Base-by-base conservation (phyloP, 2,113 vertebrate genomes). In the Syngnathus scovelli region DNA sequence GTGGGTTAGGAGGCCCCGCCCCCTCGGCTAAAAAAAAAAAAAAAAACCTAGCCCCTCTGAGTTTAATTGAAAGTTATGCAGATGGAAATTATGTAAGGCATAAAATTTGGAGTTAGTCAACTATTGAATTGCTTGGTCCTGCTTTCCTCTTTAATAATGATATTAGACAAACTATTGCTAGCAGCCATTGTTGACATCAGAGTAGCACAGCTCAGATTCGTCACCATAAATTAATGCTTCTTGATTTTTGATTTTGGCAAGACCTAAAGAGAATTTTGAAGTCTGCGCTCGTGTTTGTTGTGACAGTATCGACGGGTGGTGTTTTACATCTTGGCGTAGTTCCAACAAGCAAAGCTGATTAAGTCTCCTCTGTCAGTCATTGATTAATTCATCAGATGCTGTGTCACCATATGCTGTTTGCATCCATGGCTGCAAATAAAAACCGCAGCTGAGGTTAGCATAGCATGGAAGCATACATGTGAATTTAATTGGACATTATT, bases 341-440 rank as follows among this genome's bases (percentile, higher is more conserved):
- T 74, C 86, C 79, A 79, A 71, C 59, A 66, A 64, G 71, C 69
- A 71, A 52, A 69, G 69, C 67, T 72, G 82, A 90, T 88, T 85
- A 87, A 90, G 90, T 79, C 81, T 78, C 61, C 76, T 80, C 69
- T 85, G 89, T 83, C 85, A 82, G 67, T 81, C 87, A 89, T 82
- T 86, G 88, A 90, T 89, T 88, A 87, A 88, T 91, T 86, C 77
- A 89, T 87, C 71, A 68, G 78, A 83, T 86, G 80, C 80, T 79
- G 78, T 72, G 76, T 89, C 87, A 86, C 85, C 82, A 85, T 86
- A 78, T 86, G 54, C 27, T 56, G 85, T 65, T 71, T 69, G 70
- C 83, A 69, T 81, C 76, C 70, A 67, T 72, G 62, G 78, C 71
- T 69, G 80, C 72, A 13, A 41, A 41, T 39, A 41, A 21, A 75